Percentiles rank a stretch among this genome's conserved stretches.
Evolutionary conservation across 2,113 vertebrate species (phyloP).

Genomic region (Pteronura brasiliensis): DNA sequence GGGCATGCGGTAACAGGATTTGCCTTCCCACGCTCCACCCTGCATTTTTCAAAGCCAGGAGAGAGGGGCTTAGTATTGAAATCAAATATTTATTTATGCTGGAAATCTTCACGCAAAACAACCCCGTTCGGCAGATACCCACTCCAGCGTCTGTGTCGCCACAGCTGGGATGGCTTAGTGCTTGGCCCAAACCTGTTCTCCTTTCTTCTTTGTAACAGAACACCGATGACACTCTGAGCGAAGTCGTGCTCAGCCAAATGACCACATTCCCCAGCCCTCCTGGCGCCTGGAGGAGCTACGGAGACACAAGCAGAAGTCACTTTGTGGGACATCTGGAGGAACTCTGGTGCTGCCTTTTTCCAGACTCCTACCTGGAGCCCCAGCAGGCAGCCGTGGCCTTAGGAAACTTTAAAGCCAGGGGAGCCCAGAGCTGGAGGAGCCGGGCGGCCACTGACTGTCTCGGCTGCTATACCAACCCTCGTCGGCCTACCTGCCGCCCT

Average conservation of each 20-base stretch:
- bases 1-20: neutral
- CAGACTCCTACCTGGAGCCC: neutral
- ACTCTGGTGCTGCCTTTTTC: neutral
- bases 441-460: neutral
- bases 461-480: rapidly evolving
- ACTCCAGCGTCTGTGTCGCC: rapidly evolving
- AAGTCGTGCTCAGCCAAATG: neutral
- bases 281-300: neutral
- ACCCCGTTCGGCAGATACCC: neutral
- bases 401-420: neutral
- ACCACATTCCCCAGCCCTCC: neutral
- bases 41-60: constrained; percentile 28
- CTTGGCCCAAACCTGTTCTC: neutral
- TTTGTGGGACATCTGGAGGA: neutral
- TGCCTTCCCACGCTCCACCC: neutral
- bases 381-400: neutral
- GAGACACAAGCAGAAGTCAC: neutral
- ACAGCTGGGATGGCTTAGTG: neutral
- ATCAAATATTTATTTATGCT: constrained; percentile 27
- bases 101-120: neutral
- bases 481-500: neutral
- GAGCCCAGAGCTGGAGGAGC: neutral
- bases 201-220: neutral
- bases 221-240: neutral
- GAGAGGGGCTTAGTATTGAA: neutral